A percentile compares a stretch with the other conserved stretches of the same genome.
These are phyloP conservation scores for Anhinga anhinga DNA, from an alignment of 2,113 vertebrate genomes.

Conservation along the genomic window DNA sequence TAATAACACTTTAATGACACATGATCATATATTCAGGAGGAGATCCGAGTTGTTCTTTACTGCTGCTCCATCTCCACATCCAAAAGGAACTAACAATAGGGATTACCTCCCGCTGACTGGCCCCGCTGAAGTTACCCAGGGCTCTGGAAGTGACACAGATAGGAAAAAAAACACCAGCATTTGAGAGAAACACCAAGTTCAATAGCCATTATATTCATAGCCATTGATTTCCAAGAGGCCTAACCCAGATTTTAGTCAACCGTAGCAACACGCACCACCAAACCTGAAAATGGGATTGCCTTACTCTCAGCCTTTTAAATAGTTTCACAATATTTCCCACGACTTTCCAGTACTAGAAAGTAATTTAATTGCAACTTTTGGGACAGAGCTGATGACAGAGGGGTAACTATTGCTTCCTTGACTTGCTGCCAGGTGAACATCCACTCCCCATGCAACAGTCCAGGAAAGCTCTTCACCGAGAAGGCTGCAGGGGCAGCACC, in stretches of 20 bases:
- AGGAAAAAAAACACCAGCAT: background rate
- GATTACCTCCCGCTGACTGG: background rate
- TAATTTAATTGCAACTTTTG: background rate
- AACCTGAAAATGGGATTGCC: background rate
- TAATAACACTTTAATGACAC: background rate
- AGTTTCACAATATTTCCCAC: background rate
- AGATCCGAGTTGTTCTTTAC: background rate
- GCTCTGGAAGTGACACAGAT: background rate
- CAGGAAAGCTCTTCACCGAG: background rate
- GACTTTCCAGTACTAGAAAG: background rate
- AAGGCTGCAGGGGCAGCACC: background rate
- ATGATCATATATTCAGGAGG: background rate
- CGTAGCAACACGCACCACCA: background rate
- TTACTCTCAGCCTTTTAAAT: background rate
- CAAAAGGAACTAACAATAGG: background rate
- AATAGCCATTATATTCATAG: conserved; percentile 22
- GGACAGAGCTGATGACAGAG: background rate
- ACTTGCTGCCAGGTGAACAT: background rate
- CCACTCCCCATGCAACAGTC: accelerated
- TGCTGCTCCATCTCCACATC: background rate
- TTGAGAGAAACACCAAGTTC: background rate
- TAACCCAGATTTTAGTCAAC: conserved; percentile 43
- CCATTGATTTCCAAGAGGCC: conserved; percentile 18
- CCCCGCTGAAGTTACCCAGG: background rate
- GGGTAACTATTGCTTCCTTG: background rate